Evolutionary conservation across 2,888 invertebrate genomes (phyloP), one percentile per base, ranked within the genome.

Genomic region (Thymelicus acteon): DNA sequence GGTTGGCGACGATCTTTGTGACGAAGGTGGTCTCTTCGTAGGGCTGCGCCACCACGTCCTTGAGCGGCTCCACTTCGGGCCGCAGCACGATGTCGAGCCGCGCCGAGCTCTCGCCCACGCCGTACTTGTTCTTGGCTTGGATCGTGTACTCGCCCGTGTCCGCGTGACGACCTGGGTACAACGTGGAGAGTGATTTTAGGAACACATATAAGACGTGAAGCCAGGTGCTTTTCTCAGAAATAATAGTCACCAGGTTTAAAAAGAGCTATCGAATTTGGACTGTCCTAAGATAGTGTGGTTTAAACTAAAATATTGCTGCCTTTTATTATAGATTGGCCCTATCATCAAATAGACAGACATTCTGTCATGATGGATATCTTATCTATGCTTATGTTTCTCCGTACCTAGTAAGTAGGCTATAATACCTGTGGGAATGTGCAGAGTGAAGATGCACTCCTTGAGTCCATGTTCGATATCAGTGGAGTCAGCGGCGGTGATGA

Each of bases 111-210:
- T 96, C 95, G 58, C 96, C 95, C 52, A 96, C 94, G 7, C 98
- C 98, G 87, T 96, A 97, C 82, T 97, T 96, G 88, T 98, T 98
- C 80, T 95, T 96, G 0, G 97, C 96, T 78, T 95, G 95, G 65
- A 98, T 94, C 0, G 96, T 96, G 90, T 98, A 99, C 67, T 95
- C 95, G 6, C 98, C 98, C 5, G 96, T 96, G 85, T 98, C 97
- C 8, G 95, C 95, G 79, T 96, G 95, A 70, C 96, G 95, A 78
- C 96, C 96, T 95, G 73, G 44, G 44, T 10, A 10, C 44, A 12
- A 10, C 3, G 8, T 4, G 44, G 12, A 8, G 10, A 12, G 0
- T 44, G 10, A 44, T 12, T 8, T 10, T 10, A 44, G 8, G 12
- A 12, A 12, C 8, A 12, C 7, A 40, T 7, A 10, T 40, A 40